Conservation (phyloP, 2,113 vertebrate genomes). For the Isurus oxyrinchus region DNA sequence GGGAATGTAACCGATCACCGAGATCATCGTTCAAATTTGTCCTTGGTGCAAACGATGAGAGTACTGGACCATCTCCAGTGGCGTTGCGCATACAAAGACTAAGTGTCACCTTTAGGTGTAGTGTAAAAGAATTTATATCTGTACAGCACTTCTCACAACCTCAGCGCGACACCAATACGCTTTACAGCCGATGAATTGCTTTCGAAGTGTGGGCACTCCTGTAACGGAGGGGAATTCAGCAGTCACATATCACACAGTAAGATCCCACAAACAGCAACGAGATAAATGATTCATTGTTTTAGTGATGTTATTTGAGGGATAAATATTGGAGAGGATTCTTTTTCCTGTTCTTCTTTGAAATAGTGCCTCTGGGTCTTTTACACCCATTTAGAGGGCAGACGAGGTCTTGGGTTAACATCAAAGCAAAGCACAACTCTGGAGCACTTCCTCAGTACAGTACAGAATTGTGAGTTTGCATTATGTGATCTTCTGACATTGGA, state of each 20-base stretch:
- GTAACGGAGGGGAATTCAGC: not conserved
- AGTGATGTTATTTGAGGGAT: not conserved
- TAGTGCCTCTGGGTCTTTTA: not conserved
- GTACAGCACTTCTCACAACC: not conserved
- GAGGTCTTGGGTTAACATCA: not conserved
- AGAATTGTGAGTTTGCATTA: not conserved
- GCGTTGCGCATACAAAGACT: not conserved
- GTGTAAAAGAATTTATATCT: not conserved
- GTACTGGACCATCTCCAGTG: not conserved
- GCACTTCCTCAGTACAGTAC: not conserved
- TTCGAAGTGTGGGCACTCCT: not conserved
- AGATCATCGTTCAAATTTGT: not conserved
- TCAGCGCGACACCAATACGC: not conserved
- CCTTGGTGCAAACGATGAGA: not conserved
- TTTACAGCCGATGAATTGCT: not conserved
- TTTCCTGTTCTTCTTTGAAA: not conserved
- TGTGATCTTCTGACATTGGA: not conserved
- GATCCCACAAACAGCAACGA: not conserved
- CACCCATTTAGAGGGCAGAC: not conserved
- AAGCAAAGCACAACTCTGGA: not conserved
- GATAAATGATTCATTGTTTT: not conserved
- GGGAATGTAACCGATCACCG: not conserved
- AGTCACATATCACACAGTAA: not conserved
- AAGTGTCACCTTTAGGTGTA: not conserved
- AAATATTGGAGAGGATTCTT: not conserved